Base-by-base conservation (phyloP, 2,888 invertebrate genomes). In the Coleophora deauratella region DNA sequence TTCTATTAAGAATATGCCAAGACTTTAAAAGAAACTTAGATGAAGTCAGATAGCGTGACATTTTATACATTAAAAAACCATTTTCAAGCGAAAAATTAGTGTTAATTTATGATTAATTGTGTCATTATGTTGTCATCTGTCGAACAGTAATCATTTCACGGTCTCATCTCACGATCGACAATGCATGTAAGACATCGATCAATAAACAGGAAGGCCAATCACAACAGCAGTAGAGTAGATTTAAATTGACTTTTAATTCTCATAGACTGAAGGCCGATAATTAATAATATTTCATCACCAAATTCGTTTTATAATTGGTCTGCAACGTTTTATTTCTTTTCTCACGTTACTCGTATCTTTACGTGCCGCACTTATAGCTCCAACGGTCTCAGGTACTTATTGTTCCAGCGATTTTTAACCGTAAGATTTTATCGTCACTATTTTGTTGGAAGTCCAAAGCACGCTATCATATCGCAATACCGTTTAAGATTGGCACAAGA, bases 181-280 rank as follows among this genome's bases (percentile, higher is more conserved):
- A 61, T 57, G 42, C 44, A 38, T 57, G 42, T 44, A 38, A 43
- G 33, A 45, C 42, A 40, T 49, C 51, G 51, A 51, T 51, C 54
- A 49, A 52, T 54, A 57, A 56, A 50, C 53, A 57, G 54, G 56
- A 59, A 61, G 58, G 49, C 50, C 50, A 46, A 47, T 42, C 49
- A 47, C 45, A 47, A 52, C 6, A 6, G n/a, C n/a, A 4, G 21
- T 21, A 21, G 21, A 21, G 21, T 21, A 21, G 3, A 6, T 21
- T 21, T 21, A 3, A 21, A 21, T 21, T 21, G 21, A 3, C 21
- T 21, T 21, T 21, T 21, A 6, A 21, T 46, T 51, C 37, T 35
- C 38, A 44, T 37, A 43, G 12, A 41, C 48, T 56, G 67, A 70
- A 72, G 69, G 71, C 65, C 59, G 60, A 61, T 21, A 21, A 21